These are phyloP conservation scores for Cephonodes hylas DNA, from an alignment of 2,888 invertebrate species.

Conservation along the genomic window DNA sequence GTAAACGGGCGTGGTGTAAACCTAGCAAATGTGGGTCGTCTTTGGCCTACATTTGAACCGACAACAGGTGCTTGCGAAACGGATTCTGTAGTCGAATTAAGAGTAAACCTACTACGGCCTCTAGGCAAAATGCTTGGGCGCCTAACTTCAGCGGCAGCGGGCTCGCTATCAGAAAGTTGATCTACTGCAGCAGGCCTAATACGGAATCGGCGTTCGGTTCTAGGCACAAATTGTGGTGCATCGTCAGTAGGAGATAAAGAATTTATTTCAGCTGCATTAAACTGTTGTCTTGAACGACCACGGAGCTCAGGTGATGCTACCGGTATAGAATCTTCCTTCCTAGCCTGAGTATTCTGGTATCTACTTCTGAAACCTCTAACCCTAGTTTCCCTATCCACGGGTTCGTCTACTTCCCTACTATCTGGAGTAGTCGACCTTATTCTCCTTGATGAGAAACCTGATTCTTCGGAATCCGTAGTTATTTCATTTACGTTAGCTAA, in stretches of 20 bases:
- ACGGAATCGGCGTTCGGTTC: slow-evolving; percentile 43
- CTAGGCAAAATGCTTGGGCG: slow-evolving; percentile 57
- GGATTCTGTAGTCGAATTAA: slow-evolving; percentile 50
- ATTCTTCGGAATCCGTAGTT: slow-evolving; percentile 57
- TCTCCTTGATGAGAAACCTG: slow-evolving; percentile 51
- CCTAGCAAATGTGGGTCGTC: slow-evolving; percentile 61
- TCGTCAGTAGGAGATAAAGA: slow-evolving; percentile 78
- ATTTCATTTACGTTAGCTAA: slow-evolving; percentile 66
- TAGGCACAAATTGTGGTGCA: slow-evolving; percentile 50
- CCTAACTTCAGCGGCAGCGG: slow-evolving; percentile 64
- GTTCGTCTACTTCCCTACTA: slow-evolving; percentile 60
- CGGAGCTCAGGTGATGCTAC: slow-evolving; percentile 61
- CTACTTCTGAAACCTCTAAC: slow-evolving; percentile 52
- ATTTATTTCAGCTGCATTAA: slow-evolving; percentile 73
- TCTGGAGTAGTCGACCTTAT: slow-evolving; percentile 75
- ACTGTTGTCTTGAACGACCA: slow-evolving; percentile 57
- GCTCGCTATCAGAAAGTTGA: slow-evolving; percentile 59
- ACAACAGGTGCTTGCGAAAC: slow-evolving; percentile 35
- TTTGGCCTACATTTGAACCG: slow-evolving; percentile 41
- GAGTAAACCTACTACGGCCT: slow-evolving; percentile 59
- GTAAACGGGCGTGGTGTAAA: slow-evolving; percentile 73
- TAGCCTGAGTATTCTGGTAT: slow-evolving; percentile 36
- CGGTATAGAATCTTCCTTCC: slow-evolving; percentile 57
- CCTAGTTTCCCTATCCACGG: slow-evolving; percentile 33
- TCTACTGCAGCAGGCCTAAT: slow-evolving; percentile 48